A percentile compares a stretch with the other conserved stretches of the same genome.
Conservation (phyloP, 2,888 invertebrate species). For the Hanleya hanleyi region DNA sequence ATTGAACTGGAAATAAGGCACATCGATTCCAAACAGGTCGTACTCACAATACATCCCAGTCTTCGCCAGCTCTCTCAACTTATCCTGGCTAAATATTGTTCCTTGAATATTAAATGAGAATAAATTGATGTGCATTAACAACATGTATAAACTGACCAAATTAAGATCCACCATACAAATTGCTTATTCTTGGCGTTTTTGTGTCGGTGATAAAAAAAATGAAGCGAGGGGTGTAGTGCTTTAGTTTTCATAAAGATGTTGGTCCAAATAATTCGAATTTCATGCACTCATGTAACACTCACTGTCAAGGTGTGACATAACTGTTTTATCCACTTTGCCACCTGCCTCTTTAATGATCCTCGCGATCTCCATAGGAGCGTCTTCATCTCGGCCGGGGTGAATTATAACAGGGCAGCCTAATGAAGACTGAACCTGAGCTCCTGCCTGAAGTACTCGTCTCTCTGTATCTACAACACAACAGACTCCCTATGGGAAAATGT, state of each 20-base stretch:
- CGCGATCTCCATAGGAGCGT: slow-evolving; percentile 85
- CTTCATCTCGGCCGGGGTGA: slow-evolving; percentile 83
- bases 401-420: slow-evolving; percentile 84
- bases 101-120: too few relatives aligned
- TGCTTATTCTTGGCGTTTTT: too few relatives aligned
- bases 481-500: too few relatives aligned
- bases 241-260: too few relatives aligned
- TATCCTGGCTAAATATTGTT: slow-evolving; percentile 68
- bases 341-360: slow-evolving; percentile 86
- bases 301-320: slow-evolving; percentile 91
- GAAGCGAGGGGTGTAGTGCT: too few relatives aligned
- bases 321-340: slow-evolving; percentile 80
- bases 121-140: too few relatives aligned
- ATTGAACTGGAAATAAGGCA: slow-evolving; percentile 84
- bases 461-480: slow-evolving; percentile 78
- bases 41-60: slow-evolving; percentile 84
- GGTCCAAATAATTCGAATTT: too few relatives aligned
- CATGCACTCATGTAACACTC: too few relatives aligned
- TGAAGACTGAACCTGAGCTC: slow-evolving; percentile 81
- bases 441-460: slow-evolving; percentile 80
- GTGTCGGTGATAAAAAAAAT: too few relatives aligned
- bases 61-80: slow-evolving; percentile 78
- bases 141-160: too few relatives aligned
- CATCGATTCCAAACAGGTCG: slow-evolving; percentile 87
- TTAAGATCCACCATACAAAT: too few relatives aligned